phyloP scores from a whole-genome alignment of 2,797 vertebrate species.

The Streptopelia turtur region DNA sequence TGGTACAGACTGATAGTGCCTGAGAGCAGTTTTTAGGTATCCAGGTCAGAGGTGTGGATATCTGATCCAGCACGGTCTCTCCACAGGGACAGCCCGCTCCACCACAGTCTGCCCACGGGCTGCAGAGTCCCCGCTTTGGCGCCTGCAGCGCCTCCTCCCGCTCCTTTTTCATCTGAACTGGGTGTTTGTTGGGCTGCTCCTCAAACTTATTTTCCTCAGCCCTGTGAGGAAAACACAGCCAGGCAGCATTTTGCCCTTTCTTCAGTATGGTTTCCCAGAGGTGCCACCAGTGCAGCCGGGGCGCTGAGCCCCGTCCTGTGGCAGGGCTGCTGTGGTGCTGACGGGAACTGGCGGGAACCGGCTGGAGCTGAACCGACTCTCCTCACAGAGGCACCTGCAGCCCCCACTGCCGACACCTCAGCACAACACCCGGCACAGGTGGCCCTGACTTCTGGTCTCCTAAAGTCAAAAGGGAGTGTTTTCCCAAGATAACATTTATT shows the following conservation, averaged over 20 bases:
- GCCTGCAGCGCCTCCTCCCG: rapidly evolving
- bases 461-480: neutral
- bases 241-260: rapidly evolving
- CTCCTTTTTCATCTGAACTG: neutral
- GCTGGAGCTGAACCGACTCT: neutral
- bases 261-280: rapidly evolving
- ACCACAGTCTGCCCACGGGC: no score
- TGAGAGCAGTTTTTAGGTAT: neutral
- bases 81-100: neutral
- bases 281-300: rapidly evolving
- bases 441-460: neutral
- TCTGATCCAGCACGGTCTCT: rapidly evolving
- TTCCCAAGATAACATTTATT: neutral
- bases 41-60: rapidly evolving
- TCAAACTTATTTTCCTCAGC: neutral
- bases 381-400: neutral
- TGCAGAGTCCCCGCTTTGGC: neutral
- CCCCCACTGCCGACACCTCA: rapidly evolving
- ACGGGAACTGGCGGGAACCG: rapidly evolving
- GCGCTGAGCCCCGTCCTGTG: no score
- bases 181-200: neutral
- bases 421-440: rapidly evolving
- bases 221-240: neutral
- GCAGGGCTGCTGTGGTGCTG: rapidly evolving
- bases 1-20: neutral